phyloP scores from a whole-genome alignment of 2,888 invertebrate genomes.

The Tholera decimalis region DNA sequence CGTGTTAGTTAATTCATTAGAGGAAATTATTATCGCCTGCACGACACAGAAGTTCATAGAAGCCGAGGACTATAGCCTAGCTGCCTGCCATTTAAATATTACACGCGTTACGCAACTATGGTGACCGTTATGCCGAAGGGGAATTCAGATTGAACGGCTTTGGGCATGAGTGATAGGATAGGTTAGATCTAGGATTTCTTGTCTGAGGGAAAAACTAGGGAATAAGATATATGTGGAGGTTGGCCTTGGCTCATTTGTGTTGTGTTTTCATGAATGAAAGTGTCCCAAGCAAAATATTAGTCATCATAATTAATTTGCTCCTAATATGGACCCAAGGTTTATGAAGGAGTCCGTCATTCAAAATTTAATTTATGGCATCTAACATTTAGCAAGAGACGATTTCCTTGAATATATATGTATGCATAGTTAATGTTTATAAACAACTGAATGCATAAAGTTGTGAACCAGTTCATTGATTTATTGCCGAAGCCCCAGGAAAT shows the following conservation, averaged over 20 bases:
- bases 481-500: slow-evolving; percentile 64
- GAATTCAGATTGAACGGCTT: neutral
- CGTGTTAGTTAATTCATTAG: slow-evolving; percentile 41
- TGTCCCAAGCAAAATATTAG: neutral
- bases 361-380: slow-evolving; percentile 16
- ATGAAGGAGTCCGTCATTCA: neutral
- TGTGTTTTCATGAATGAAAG: no score
- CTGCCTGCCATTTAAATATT: slow-evolving; percentile 21
- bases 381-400: slow-evolving; percentile 40
- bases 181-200: neutral
- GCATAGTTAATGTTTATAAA: slow-evolving; percentile 53
- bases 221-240: neutral
- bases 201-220: no score
- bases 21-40: slow-evolving; percentile 50
- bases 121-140: neutral
- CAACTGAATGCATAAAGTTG: slow-evolving; percentile 54
- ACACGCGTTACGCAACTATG: neutral
- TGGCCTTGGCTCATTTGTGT: neutral
- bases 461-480: slow-evolving; percentile 69
- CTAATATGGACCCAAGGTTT: slow-evolving; percentile 4
- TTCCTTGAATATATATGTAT: slow-evolving; percentile 51
- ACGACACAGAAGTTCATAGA: slow-evolving; percentile 22
- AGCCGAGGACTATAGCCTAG: slow-evolving; percentile 25
- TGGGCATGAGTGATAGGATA: neutral
- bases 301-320: neutral